A percentile compares a stretch with the other conserved stretches of the same genome.
phyloP scores from a whole-genome alignment of 1,140 invertebrate species.

The Bombus impatiens region DNA sequence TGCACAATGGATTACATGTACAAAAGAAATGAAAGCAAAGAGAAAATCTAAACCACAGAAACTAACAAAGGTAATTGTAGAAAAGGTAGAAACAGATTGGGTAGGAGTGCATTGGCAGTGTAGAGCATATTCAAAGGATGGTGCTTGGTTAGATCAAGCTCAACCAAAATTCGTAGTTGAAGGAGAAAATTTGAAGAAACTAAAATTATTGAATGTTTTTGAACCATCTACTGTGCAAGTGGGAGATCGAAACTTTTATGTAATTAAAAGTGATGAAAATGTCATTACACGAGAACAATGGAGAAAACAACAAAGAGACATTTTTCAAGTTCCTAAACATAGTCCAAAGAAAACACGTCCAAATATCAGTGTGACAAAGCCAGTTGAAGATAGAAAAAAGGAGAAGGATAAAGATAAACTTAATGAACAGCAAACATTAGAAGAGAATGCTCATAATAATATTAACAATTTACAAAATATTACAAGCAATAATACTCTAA shows the following conservation, averaged over 20 bases:
- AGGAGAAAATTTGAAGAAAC: slow-evolving; percentile 89
- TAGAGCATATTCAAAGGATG: slow-evolving; percentile 87
- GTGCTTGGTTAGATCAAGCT: slow-evolving; percentile 83
- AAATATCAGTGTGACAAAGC: slow-evolving; percentile 67
- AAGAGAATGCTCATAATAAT: slow-evolving; percentile 67
- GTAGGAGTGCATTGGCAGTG: slow-evolving; percentile 93
- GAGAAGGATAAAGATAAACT: slow-evolving; percentile 64
- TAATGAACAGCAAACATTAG: slow-evolving; percentile 56
- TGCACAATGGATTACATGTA: slow-evolving; percentile 90
- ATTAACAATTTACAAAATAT: slow-evolving; percentile 62
- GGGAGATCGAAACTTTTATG: slow-evolving; percentile 90
- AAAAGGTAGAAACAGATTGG: slow-evolving; percentile 85
- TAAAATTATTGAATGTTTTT: slow-evolving; percentile 92
- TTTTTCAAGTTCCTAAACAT: slow-evolving; percentile 79
- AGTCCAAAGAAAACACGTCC: slow-evolving; percentile 75
- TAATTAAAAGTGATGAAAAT: slow-evolving; percentile 84
- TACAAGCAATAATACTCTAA: slow-evolving; percentile 63
- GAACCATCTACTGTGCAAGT: slow-evolving; percentile 95
- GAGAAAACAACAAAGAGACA: slow-evolving; percentile 81
- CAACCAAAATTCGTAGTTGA: slow-evolving; percentile 88
- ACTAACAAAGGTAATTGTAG: slow-evolving; percentile 84
- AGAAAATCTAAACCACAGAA: slow-evolving; percentile 85
- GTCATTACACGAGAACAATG: slow-evolving; percentile 84
- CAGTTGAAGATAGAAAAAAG: slow-evolving; percentile 67
- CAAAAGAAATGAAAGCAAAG: slow-evolving; percentile 88